Conservation (phyloP, 1,140 invertebrate genomes). For the Sweltsa coloradensis region DNA sequence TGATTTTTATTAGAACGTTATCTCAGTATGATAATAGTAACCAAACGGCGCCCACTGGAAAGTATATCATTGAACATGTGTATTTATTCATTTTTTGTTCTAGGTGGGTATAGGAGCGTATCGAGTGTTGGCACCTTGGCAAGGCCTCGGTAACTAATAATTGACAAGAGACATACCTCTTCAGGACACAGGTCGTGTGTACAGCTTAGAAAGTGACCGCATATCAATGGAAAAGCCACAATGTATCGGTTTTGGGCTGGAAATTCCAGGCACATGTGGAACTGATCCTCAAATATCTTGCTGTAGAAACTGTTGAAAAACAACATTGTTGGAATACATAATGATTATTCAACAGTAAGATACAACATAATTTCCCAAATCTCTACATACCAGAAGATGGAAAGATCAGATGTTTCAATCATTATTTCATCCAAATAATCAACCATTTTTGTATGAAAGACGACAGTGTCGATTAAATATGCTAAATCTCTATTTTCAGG, state of each 20-base stretch:
- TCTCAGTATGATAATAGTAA: too few relatives aligned
- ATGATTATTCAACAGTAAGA: not conserved
- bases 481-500: conserved; percentile 80
- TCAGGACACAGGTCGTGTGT: conserved; percentile 98
- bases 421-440: conserved; percentile 97
- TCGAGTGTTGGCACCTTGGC: not conserved
- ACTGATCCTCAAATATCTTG: conserved; percentile 95
- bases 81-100: too few relatives aligned
- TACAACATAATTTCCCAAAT: not conserved
- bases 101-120: too few relatives aligned
- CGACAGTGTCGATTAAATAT: conserved; percentile 85
- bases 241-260: conserved; percentile 96
- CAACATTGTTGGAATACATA: too few relatives aligned
- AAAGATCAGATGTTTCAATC: conserved; percentile 92
- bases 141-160: not conserved
- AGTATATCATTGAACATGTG: too few relatives aligned
- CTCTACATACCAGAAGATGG: conserved; percentile 68
- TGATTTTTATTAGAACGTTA: too few relatives aligned
- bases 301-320: conserved; percentile 68
- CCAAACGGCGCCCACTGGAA: too few relatives aligned
- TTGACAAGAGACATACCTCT: conserved; percentile 43
- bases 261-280: conserved; percentile 97
- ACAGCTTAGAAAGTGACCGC: conserved; percentile 94
- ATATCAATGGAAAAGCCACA: conserved; percentile 94
- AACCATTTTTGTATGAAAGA: conserved; percentile 97